phyloP scores from a whole-genome alignment of 2,888 invertebrate genomes.

The Ophion slaviceki region DNA sequence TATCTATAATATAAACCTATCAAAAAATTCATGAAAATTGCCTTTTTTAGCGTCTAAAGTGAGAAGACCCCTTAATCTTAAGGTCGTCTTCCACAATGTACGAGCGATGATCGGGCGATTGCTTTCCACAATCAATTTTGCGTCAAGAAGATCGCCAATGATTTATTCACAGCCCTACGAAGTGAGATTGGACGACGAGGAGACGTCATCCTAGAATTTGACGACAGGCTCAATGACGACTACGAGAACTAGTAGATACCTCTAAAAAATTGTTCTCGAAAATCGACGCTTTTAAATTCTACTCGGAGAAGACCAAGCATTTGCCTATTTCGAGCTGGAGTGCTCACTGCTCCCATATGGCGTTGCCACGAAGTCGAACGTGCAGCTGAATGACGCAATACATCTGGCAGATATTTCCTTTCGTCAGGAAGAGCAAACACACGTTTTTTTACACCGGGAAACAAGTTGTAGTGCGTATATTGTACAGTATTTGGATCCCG shows the following conservation, averaged over 20 bases:
- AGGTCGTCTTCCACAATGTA: not conserved
- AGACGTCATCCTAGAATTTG: not conserved
- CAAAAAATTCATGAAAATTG: no score
- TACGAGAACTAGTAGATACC: not conserved
- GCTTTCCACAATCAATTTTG: no score
- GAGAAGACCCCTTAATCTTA: no score
- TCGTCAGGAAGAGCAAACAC: not conserved
- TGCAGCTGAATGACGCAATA: slow-evolving; percentile 11
- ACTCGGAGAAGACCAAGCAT: not conserved
- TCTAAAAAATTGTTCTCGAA: not conserved
- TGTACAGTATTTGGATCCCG: not conserved
- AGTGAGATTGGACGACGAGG: not conserved
- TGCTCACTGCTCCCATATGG: not conserved
- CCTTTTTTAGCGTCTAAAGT: no score
- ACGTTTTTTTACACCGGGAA: not conserved
- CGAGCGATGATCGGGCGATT: not conserved
- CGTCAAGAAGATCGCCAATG: not conserved
- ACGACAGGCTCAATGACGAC: not conserved
- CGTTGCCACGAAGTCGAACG: not conserved
- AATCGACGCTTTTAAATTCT: not conserved
- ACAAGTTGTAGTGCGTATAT: slow-evolving; percentile 1
- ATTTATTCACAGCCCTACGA: not conserved
- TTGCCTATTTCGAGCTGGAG: not conserved
- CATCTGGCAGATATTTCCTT: not conserved
- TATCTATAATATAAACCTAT: no score